Evolutionary conservation across 2,888 invertebrate genomes (phyloP), one percentile per base, ranked within the genome.

Genomic region (Drosophila nigricruria): DNA sequence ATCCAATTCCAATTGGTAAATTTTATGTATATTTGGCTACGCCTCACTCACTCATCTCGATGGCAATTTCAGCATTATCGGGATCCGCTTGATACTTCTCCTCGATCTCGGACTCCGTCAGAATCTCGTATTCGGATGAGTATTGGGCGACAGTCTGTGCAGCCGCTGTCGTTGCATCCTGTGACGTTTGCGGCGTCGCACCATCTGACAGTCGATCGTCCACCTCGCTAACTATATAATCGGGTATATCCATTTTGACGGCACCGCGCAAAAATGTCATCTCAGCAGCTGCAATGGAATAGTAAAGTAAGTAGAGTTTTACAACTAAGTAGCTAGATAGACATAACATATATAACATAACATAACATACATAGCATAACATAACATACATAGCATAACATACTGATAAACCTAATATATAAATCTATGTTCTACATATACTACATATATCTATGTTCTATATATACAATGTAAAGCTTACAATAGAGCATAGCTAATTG

Each of bases 201-300:
- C 90, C 87, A 38, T 91, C 92, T 18, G 84, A 88, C 27, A 92
- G 60, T 0, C 89, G 85, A 75, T 92, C 93, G 27, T 92, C 90
- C 3, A 93, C 92, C 77, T 94, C 94, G 38, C 87, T 87, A 5
- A 91, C 92, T 75, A 94, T 92, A 78, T 94, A 94, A 78, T 94
- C 94, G 23, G 94, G 94, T 92, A 94, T 94, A 84, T 94, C 94
- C 90, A 94, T 90, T 90, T 94, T 94, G 20, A 94, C 92, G 66
- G 93, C 92, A 71, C 94, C 93, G 30, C 92, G 91, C 58, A 93
- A 79, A 69, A 92, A 92, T n/a, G 92, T 91, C 89, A 92, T 90
- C 91, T 93, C 92, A 40, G 94, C 92, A 62, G 92, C 92, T 93
- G 50, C 6, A 73, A 73, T 4, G 1, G 3, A 23, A 43, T 3